Evolutionary conservation across 2,888 invertebrate species (phyloP), one percentile per base, ranked within the genome.

Genomic region (Villa cingulata): DNA sequence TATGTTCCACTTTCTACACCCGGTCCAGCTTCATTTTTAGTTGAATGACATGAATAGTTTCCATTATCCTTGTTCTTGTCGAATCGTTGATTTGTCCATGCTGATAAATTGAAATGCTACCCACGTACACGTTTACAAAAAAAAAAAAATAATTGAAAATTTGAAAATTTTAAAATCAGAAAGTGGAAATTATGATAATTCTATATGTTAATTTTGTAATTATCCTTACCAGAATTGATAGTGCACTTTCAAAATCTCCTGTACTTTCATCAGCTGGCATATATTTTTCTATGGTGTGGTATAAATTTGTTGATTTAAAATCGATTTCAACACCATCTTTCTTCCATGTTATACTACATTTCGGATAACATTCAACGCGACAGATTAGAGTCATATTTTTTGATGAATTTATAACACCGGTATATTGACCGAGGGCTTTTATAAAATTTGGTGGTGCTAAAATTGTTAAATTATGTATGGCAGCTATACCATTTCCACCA

Each of bases 361-460:
- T 74, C 0, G 92, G 92, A 12, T 83, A 85, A 62, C 91, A 92
- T 63, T 92, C 92, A 46, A 92, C 86, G 53, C 87, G 81, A 65
- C 91, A 92, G 2, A 84, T 83, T 16, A 92, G 73, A 47, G 86
- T 80, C 47, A 85, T 85, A 67, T 83, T 74, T 70, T 73, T 70
- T 32, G 86, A 79, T 55, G 85, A 83, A 67, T 83, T 86, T 15
- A 84, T 69, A 39, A 81, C 80, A 2, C 90, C 90, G 49, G 83
- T 83, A 70, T 89, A 89, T 2, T 84, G 83, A 37, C 80, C 80
- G 61, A 90, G 77, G 18, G 84, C 82, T 58, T 83, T 81, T 57
- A 91, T 89, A 70, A 92, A 90, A 52, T 83, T 80, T 5, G 92
- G 92, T 14, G 88, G 86, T 41, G 89, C 92, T 56, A 77, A 75